A percentile compares a stretch with the other conserved stretches of the same genome.
These are phyloP conservation scores for Onychomys leucogaster DNA, from an alignment of 2,797 vertebrate species.

Conservation along the genomic window DNA sequence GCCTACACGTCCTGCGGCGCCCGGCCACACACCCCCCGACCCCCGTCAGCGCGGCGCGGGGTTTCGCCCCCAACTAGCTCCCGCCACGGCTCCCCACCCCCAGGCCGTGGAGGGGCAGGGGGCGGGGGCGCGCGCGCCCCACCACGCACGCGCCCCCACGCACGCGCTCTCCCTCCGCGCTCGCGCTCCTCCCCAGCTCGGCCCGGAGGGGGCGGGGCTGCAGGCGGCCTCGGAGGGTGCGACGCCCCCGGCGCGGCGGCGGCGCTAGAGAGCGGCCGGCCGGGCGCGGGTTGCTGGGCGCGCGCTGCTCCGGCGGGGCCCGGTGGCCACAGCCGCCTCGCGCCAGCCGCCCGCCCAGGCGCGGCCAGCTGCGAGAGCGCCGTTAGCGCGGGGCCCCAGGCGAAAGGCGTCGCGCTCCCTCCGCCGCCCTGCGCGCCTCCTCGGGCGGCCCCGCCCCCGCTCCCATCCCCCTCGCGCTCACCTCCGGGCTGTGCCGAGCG, in stretches of 20 bases:
- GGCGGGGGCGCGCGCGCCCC: slow-evolving; percentile 60
- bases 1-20: slow-evolving; percentile 9
- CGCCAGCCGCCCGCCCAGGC: slow-evolving; percentile 36
- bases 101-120: slow-evolving; percentile 42
- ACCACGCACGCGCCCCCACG: slow-evolving; percentile 78
- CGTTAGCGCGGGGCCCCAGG: background rate
- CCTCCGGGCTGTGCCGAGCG: slow-evolving; percentile 74
- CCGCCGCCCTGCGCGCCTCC: slow-evolving; percentile 72
- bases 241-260: slow-evolving; percentile 79
- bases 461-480: slow-evolving; percentile 76
- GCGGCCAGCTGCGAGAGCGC: slow-evolving; percentile 27
- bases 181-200: slow-evolving; percentile 63
- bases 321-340: slow-evolving; percentile 54
- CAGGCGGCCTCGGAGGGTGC: slow-evolving; percentile 77
- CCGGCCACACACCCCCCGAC: too few relatives aligned
- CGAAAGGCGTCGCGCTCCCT: slow-evolving; percentile 65
- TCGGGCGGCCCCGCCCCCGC: slow-evolving; percentile 73
- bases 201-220: slow-evolving; percentile 77
- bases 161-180: slow-evolving; percentile 76
- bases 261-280: slow-evolving; percentile 72
- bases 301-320: slow-evolving; percentile 59
- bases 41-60: fast-evolving
- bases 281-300: slow-evolving; percentile 37
- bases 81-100: slow-evolving; percentile 49
- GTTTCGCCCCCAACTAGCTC: fast-evolving